These are phyloP conservation scores for Laothoe populi DNA, from an alignment of 2,888 invertebrate genomes.

Conservation along the genomic window DNA sequence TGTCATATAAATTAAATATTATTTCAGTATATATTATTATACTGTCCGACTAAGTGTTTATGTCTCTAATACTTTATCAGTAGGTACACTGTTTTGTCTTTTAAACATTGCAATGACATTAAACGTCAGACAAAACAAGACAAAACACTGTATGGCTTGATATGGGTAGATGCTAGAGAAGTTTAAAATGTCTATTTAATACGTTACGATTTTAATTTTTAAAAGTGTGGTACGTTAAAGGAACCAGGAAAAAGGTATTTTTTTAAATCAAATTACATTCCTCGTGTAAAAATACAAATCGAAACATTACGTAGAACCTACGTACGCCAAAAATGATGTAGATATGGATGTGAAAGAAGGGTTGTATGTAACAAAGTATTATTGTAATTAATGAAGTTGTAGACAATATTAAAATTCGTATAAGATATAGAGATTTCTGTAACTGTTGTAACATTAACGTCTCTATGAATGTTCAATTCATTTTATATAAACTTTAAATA, in stretches of 20 bases:
- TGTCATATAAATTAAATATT: too few species aligned
- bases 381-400: constrained; percentile 23
- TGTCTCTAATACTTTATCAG: too few species aligned
- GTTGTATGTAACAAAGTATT: constrained; percentile 39
- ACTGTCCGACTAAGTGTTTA: too few species aligned
- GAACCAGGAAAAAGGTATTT: not conserved
- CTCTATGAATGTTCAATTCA: constrained; percentile 47
- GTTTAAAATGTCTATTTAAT: too few species aligned
- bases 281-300: not conserved
- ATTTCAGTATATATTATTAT: too few species aligned
- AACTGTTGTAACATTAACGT: constrained; percentile 36
- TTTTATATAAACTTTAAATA: constrained; percentile 39
- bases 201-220: too few species aligned
- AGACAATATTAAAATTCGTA: constrained; percentile 32
- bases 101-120: too few species aligned
- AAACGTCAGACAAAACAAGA: too few species aligned
- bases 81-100: too few species aligned
- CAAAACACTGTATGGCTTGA: too few species aligned
- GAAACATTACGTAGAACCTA: not conserved
- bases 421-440: constrained; percentile 31
- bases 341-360: constrained; percentile 30
- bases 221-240: too few species aligned
- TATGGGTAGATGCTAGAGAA: too few species aligned
- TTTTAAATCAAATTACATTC: not conserved
- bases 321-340: not conserved